These are phyloP conservation scores for Nematostella vectensis DNA, from an alignment of 92 coral and sea anemone species.

Conservation along the genomic window DNA sequence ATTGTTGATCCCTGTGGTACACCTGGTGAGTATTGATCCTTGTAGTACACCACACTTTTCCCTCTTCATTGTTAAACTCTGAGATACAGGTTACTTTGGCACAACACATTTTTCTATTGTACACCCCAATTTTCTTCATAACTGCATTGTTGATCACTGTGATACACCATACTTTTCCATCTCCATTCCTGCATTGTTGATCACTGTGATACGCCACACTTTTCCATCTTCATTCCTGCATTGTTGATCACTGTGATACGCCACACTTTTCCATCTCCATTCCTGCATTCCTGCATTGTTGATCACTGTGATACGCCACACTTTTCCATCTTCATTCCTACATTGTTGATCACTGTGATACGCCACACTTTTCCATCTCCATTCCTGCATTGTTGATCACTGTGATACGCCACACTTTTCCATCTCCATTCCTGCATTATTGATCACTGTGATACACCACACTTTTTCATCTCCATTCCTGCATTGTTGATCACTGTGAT, in stretches of 20 bases:
- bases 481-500: too few relatives aligned
- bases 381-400: conserved; percentile 13
- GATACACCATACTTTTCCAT: too few relatives aligned
- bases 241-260: too few relatives aligned
- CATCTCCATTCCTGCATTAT: too few relatives aligned
- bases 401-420: too few relatives aligned
- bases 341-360: neutral
- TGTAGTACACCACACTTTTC: too few relatives aligned
- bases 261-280: neutral
- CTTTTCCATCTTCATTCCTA: neutral
- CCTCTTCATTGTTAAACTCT: neutral
- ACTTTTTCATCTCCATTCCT: conserved; percentile 9
- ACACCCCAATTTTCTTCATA: neutral
- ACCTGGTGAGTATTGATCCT: conserved; percentile 17
- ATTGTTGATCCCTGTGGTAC: conserved; percentile 14
- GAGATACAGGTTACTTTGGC: neutral
- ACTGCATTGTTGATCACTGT: conserved; percentile 10
- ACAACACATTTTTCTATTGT: conserved; percentile 6
- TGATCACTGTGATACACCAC: neutral
- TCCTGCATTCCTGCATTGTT: conserved; percentile 7
- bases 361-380: conserved; percentile 3
- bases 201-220: neutral
- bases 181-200: neutral
- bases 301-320: too few relatives aligned
- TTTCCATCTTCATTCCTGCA: conserved; percentile 12